Evolutionary conservation across 1,140 invertebrate species (phyloP).

Genomic region (Uloborus diversus): DNA sequence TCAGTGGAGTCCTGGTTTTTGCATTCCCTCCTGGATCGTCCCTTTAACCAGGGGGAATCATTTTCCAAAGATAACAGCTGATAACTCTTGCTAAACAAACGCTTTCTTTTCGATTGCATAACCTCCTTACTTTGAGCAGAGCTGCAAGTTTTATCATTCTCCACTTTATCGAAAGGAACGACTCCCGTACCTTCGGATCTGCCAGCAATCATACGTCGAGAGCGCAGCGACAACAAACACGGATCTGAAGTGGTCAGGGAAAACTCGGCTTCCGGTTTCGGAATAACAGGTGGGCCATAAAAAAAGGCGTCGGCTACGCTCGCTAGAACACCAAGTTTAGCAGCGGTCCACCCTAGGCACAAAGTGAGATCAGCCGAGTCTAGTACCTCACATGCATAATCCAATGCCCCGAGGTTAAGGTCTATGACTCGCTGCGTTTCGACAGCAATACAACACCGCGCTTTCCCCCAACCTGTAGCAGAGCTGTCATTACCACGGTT

Average conservation of each 20-base stretch:
- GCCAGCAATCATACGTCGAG: constrained; percentile 27
- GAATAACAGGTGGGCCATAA: constrained; percentile 49
- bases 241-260: constrained; percentile 31
- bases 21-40: no score
- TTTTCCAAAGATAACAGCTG: no score
- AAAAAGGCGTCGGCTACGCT: constrained; percentile 44
- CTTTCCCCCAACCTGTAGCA: constrained; percentile 44
- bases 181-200: neutral
- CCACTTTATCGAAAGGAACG: neutral
- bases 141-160: constrained; percentile 24
- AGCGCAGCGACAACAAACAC: constrained; percentile 32
- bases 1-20: no score
- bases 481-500: constrained; percentile 50
- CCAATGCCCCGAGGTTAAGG: constrained; percentile 29
- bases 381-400: constrained; percentile 39
- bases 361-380: constrained; percentile 36
- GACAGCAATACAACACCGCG: constrained; percentile 26
- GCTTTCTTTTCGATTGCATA: constrained; percentile 23
- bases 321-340: constrained; percentile 32
- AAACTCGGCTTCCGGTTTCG: constrained; percentile 43
- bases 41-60: no score
- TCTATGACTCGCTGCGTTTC: constrained; percentile 42
- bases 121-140: neutral
- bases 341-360: constrained; percentile 26
- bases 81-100: no score